Percentiles rank a stretch among this genome's conserved stretches.
Evolutionary conservation across 1,140 invertebrate species (phyloP).

Genomic region (Notospermus geniculatus): DNA sequence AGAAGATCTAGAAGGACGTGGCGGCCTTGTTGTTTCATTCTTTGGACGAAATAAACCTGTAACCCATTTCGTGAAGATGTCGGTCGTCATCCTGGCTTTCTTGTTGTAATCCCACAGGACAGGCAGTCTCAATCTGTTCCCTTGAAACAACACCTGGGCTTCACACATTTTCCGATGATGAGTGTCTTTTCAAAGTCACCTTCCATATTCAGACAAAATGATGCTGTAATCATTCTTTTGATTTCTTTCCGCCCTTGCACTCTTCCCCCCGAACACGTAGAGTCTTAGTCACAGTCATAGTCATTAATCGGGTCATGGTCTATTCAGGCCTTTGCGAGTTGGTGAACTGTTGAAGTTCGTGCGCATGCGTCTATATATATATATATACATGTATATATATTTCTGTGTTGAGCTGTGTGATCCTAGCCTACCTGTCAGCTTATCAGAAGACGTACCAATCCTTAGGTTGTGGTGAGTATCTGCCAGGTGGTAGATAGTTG

Average conservation of each 20-base stretch:
- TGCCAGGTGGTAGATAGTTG: too few species aligned
- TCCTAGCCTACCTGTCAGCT: too few species aligned
- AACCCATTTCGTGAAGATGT: constrained; percentile 24
- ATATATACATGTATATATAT: too few species aligned
- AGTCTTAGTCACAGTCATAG: too few species aligned
- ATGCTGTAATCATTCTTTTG: constrained; percentile 28
- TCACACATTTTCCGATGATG: constrained; percentile 21
- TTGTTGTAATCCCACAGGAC: constrained; percentile 21
- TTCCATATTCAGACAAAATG: constrained; percentile 23
- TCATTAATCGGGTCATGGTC: too few species aligned
- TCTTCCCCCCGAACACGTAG: constrained; percentile 23
- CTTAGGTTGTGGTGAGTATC: too few species aligned
- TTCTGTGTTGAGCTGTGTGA: too few species aligned
- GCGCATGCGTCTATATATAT: too few species aligned
- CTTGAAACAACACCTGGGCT: constrained; percentile 25
- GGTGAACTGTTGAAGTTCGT: too few species aligned
- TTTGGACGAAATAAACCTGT: constrained; percentile 12
- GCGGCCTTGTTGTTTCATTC: constrained; percentile 21
- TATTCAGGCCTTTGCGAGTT: too few species aligned
- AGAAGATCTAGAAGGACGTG: constrained; percentile 20
- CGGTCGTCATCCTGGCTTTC: constrained; percentile 18
- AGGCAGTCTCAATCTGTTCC: constrained; percentile 14
- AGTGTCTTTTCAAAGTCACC: constrained; percentile 14
- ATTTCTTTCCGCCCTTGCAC: constrained; percentile 28
- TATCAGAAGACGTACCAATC: too few species aligned